Base-by-base conservation (phyloP, 2,888 invertebrate genomes). In the Geophilus truncorum region DNA sequence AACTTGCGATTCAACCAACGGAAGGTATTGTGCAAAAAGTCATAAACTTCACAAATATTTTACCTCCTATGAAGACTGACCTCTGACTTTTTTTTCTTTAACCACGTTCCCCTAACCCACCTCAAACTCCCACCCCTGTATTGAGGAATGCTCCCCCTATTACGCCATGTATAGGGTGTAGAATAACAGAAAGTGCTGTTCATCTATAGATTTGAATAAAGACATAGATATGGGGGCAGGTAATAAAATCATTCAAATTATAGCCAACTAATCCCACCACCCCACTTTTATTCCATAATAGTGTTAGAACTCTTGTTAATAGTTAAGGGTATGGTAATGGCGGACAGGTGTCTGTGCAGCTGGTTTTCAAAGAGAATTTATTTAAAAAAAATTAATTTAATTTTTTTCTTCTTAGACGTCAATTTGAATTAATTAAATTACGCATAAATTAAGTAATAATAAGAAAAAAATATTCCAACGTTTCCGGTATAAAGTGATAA, bases 161-260 rank as follows among this genome's bases (percentile, higher is more conserved):
- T 62, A 62, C 21, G 57, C 57, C 57, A 62, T 62, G 57, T 62
- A 62, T 23, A 62, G 57, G 57, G 57, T 62, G 57, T 62, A 62
- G 57, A 62, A 62, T 62, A 62, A 62, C 57, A 62, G 57, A 62
- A 62, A 62, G 57, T 62, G 57, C 57, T 62, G 57, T 62, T 62
- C 57, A 62, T 62, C 57, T 62, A 62, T 62, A 62, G 23, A 62
- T 62, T 62, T 62, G 57, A 62, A 62, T 62, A 62, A 62, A 62
- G 57, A 62, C 57, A 62, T 62, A 62, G 57, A 62, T 62, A 62
- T 62, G 18, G 57, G 57, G 57, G 57, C 57, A 18, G 18, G 57
- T 62, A 62, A 62, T 62, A 62, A 62, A 62, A 62, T 62, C 57
- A 10, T 62, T 62, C 57, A 62, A 62, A 62, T 62, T 62, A 62